Conservation (phyloP, 2,113 vertebrate genomes). For the Lichenostomus cassidix region DNA sequence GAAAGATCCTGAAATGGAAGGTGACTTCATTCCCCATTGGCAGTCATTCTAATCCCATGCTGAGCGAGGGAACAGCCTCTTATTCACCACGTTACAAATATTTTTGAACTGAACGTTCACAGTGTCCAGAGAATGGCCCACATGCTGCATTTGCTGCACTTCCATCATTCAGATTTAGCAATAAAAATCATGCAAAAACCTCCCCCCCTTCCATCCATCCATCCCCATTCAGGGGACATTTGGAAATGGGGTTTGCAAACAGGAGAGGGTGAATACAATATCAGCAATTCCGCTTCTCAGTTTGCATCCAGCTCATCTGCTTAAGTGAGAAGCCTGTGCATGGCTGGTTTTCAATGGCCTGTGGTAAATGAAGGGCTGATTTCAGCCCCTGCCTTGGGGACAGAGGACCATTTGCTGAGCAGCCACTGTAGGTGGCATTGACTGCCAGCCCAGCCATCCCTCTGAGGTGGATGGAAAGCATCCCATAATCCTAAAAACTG, state of each 20-base stretch:
- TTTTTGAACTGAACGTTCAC: background rate
- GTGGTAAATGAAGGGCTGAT: background rate
- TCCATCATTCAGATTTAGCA: background rate
- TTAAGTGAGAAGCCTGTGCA: background rate
- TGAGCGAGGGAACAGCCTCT: constrained; percentile 13
- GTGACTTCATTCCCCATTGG: background rate
- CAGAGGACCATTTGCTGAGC: background rate
- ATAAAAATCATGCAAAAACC: background rate
- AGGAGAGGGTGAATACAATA: background rate
- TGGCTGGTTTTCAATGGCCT: background rate
- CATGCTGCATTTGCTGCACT: background rate
- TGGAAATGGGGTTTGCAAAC: background rate
- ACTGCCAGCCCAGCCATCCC: background rate
- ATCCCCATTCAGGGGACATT: too few relatives aligned
- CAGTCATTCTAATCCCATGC: background rate
- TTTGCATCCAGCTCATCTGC: background rate
- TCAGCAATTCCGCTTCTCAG: fast-evolving
- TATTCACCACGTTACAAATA: background rate
- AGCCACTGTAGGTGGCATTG: background rate
- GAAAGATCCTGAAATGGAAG: constrained; percentile 27
- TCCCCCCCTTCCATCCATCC: fast-evolving
- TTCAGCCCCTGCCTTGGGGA: background rate
- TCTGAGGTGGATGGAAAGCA: background rate
- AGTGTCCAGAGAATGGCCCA: background rate
- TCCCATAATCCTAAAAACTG: background rate